Conservation (phyloP, 1,140 invertebrate species). For the Drosophila burlai region DNA sequence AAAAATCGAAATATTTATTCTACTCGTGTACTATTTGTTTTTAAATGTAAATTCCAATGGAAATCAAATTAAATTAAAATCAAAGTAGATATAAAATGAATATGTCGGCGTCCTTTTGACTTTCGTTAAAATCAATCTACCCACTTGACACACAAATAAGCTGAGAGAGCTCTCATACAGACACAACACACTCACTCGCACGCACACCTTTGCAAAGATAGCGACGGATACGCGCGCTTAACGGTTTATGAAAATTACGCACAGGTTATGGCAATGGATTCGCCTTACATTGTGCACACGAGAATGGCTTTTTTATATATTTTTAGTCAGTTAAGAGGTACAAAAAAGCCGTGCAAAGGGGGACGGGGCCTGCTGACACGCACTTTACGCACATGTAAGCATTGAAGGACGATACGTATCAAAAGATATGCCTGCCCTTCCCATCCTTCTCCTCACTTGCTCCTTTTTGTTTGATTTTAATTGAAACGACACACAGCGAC, state of each 20-base stretch:
- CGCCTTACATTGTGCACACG: conserved; percentile 32
- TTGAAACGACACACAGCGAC: conserved; percentile 63
- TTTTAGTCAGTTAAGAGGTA: conserved; percentile 18
- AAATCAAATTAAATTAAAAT: not conserved
- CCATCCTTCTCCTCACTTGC: not conserved
- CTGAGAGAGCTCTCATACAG: not conserved
- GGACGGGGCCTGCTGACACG: conserved; percentile 31
- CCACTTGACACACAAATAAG: conserved; percentile 34
- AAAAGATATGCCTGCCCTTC: conserved; percentile 40
- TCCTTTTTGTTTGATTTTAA: conserved; percentile 72
- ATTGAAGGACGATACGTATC: conserved; percentile 51
- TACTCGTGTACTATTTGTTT: too few species aligned
- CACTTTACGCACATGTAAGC: conserved; percentile 65
- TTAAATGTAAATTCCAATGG: not conserved
- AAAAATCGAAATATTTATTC: too few species aligned
- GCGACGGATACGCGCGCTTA: conserved; percentile 46
- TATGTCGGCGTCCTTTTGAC: not conserved
- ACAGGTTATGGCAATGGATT: conserved; percentile 58
- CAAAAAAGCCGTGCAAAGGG: not conserved
- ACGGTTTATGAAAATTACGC: conserved; percentile 61
- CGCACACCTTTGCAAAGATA: conserved; percentile 15
- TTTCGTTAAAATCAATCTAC: conserved; percentile 31
- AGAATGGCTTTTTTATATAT: conserved; percentile 43
- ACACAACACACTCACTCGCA: not conserved
- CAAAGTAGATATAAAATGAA: not conserved